Evolutionary conservation across 2,888 invertebrate species (phyloP), one percentile per base, ranked within the genome.

Genomic region (Amaurobius ferox): DNA sequence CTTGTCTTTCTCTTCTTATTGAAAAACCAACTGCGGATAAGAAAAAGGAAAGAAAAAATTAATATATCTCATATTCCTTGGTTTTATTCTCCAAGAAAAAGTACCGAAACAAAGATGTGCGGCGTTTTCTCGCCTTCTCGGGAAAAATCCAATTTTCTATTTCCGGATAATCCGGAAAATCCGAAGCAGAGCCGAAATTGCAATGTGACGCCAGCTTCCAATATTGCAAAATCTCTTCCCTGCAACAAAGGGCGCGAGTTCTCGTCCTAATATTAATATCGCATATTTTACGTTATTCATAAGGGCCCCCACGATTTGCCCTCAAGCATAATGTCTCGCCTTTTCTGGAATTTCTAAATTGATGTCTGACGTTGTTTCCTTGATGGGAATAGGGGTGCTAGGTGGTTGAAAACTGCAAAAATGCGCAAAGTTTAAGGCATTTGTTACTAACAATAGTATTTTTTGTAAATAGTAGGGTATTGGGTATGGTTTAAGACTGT

Each of bases 131-230:
- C 68, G 39, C 40, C 62, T 35, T 9, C 28, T 71, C 30, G 29
- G 16, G 13, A 48, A 26, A 73, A 62, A 62, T 73, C 61, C 61
- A 61, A 73, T 62, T 39, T 32, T 62, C 62, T 61, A 16, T 32
- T 39, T 30, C 39, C 23, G 16, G 61, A 73, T 73, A 62, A 73
- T 73, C 73, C 73, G 29, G 9, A 62, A 73, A 73, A 73, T 30
- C 30, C 73, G 29, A 39, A 23, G 32, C n/a, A n/a, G 9, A 26
- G 23, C 55, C 35, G 62, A 61, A 73, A 73, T 73, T 73, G 73
- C 73, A 61, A 73, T 70, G 30, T 32, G 35, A 39, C 73, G 35
- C 39, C 19, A 1, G 28, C 26, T 23, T 67, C 26, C 26, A 28
- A 30, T 73, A 73, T 73, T 73, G 32, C 35, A 35, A 28, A 73